Evolutionary conservation across 1,140 invertebrate species (phyloP), one percentile per base, ranked within the genome.

Genomic region (Drosophila arizonae): DNA sequence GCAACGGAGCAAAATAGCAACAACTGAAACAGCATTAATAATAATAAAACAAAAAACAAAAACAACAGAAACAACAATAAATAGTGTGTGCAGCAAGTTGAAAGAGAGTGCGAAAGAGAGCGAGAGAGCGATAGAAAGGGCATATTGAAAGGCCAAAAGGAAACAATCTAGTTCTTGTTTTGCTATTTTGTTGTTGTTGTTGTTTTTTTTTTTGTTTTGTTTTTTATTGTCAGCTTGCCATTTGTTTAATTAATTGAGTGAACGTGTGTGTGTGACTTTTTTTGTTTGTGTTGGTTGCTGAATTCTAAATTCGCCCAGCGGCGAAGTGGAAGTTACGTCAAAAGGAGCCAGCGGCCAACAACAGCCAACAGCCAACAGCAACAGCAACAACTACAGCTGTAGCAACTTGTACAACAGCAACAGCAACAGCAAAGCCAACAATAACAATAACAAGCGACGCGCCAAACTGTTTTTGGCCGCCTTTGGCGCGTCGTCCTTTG

Each of bases 301-400:
- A 50, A 50, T 58, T 17, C 55, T 69, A 41, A 21, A 55, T 55
- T 48, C 28, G 58, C 48, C 57, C 28, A 39, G 36, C 43, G 46
- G 58, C 56, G 64, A 72, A 60, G 56, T 73, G 61, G 39, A 78
- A 87, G 81, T 85, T 85, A 85, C 81, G 81, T 85, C 81, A 85
- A 84, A 81, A 77, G 71, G 58, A 77, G 81, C 76, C 69, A 65
- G 41, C 56, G 61, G 51, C 26, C 4, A 30, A 30, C 24, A 52
- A 50, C 62, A 56, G 65, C 71, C 60, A 61, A 50, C 41, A 41
- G 39, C 62, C 33, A 33, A 33, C 33, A 30, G 28, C 33, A 33
- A 33, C 33, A 30, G 28, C 28, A 33, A 33, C 33, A 33, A 33
- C 33, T 33, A 33, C 33, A 33, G 33, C 33, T 33, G 33, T 33